These are phyloP conservation scores for Meta bourneti DNA, from an alignment of 2,888 invertebrate genomes.

Conservation along the genomic window DNA sequence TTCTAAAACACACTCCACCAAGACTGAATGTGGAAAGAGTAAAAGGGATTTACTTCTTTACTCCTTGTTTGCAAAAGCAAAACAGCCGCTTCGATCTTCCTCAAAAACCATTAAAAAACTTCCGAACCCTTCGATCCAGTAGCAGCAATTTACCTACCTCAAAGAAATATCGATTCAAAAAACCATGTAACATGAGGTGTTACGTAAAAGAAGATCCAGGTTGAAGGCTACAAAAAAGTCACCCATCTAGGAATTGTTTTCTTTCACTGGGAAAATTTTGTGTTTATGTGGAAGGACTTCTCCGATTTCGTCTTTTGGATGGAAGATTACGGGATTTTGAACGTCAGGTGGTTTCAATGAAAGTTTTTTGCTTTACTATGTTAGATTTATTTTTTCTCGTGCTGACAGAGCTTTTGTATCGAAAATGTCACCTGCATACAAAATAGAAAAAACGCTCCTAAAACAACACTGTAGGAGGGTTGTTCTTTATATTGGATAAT, in stretches of 20 bases:
- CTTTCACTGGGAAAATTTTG: neutral
- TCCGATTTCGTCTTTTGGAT: constrained; percentile 18
- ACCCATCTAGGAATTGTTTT: neutral
- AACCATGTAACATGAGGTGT: no score
- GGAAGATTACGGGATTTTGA: neutral
- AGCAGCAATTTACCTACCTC: neutral
- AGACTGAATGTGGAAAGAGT: neutral
- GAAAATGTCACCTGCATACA: no score
- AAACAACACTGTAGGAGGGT: no score
- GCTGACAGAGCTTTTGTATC: no score
- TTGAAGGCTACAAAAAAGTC: neutral
- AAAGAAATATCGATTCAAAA: neutral
- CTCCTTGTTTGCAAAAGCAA: neutral
- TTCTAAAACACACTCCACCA: no score
- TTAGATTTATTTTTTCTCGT: neutral
- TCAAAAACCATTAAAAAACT: neutral
- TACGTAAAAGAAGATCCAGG: neutral
- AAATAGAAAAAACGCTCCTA: no score
- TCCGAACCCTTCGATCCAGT: neutral
- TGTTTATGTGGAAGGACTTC: constrained; percentile 11
- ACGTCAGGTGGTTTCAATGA: neutral
- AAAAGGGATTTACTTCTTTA: neutral
- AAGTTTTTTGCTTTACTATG: neutral
- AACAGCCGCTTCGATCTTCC: no score
- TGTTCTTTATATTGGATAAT: no score